These are phyloP conservation scores for Cheumatopsyche charites DNA, from an alignment of 1,140 invertebrate genomes.

Conservation along the genomic window DNA sequence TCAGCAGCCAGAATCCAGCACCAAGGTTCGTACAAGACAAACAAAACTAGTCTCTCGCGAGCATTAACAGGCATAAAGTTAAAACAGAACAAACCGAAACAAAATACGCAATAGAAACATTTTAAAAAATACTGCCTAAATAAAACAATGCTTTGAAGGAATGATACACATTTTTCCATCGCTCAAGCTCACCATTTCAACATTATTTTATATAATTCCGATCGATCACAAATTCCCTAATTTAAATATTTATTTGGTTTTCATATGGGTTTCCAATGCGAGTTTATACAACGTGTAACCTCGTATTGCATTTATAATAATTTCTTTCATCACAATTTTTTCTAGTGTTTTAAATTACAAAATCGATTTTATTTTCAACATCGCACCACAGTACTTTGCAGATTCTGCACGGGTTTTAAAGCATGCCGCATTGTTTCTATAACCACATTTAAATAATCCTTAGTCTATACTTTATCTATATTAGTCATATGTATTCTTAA, in stretches of 20 bases:
- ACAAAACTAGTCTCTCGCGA: constrained; percentile 27
- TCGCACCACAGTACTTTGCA: constrained; percentile 41
- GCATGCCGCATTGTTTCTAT: constrained; percentile 42
- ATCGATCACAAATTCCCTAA: constrained; percentile 42
- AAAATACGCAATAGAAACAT: constrained; percentile 13
- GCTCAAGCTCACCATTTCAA: constrained; percentile 36
- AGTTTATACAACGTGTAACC: constrained; percentile 29
- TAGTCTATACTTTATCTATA: constrained; percentile 42
- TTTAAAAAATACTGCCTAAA: constrained; percentile 41
- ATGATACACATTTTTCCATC: constrained; percentile 45
- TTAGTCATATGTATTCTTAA: constrained; percentile 38
- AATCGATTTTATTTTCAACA: constrained; percentile 37
- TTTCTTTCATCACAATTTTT: constrained; percentile 48
- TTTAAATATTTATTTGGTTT: constrained; percentile 44
- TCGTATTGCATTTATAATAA: constrained; percentile 45
- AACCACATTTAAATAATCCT: constrained; percentile 43
- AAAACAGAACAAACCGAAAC: constrained; percentile 1
- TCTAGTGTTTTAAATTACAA: constrained; percentile 46
- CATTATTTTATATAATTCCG: constrained; percentile 29
- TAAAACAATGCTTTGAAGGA: constrained; percentile 41
- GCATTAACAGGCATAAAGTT: constrained; percentile 28
- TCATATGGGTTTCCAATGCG: constrained; percentile 41
- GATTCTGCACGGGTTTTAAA: constrained; percentile 39
- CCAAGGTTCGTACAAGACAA: constrained; percentile 39
- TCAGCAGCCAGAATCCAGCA: constrained; percentile 45